Conservation (phyloP, 2,888 invertebrate genomes). For the Zygaena filipendulae region DNA sequence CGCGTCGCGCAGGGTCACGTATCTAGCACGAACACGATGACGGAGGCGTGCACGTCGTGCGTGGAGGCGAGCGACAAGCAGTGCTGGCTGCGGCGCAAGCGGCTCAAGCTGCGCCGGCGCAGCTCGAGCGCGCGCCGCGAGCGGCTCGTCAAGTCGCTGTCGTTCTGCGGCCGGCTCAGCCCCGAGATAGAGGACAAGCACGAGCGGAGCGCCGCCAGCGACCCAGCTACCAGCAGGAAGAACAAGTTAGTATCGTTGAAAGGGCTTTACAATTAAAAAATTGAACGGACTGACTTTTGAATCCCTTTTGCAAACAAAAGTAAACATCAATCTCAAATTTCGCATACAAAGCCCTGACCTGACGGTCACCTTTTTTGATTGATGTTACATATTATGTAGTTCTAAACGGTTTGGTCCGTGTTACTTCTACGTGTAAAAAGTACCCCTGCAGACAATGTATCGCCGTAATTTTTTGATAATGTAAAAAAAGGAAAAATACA, state of each 20-base stretch:
- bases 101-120: constrained; percentile 41
- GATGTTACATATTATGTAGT: too few relatives aligned
- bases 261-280: background rate
- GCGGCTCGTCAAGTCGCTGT: constrained; percentile 77
- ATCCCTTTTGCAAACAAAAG: too few relatives aligned
- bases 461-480: too few relatives aligned
- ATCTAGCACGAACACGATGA: constrained; percentile 64
- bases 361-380: too few relatives aligned
- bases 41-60: constrained; percentile 62
- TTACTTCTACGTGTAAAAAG: too few relatives aligned
- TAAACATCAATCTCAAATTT: too few relatives aligned
- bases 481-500: too few relatives aligned
- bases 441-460: too few relatives aligned
- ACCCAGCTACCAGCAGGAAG: constrained; percentile 70
- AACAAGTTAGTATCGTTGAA: constrained; percentile 46
- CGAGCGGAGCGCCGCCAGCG: constrained; percentile 71
- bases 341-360: too few relatives aligned
- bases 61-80: constrained; percentile 59
- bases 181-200: constrained; percentile 67
- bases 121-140: constrained; percentile 36
- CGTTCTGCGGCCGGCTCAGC: constrained; percentile 74
- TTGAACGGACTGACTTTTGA: background rate
- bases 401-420: too few relatives aligned
- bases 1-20: constrained; percentile 54
- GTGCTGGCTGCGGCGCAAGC: constrained; percentile 51